These are phyloP conservation scores for Chalcosyrphus nemorum DNA, from an alignment of 2,888 invertebrate species.

Conservation along the genomic window DNA sequence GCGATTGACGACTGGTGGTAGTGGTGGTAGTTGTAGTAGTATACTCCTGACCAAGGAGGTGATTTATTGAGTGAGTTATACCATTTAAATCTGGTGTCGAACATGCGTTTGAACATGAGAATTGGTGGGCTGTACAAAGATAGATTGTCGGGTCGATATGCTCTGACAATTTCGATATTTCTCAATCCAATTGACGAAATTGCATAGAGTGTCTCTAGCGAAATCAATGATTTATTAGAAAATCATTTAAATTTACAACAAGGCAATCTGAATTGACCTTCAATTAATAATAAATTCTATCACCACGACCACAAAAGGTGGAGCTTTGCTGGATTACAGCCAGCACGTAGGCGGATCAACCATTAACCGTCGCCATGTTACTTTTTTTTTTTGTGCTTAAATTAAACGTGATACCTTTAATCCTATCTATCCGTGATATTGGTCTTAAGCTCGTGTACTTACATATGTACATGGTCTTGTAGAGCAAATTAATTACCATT, in stretches of 20 bases:
- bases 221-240: conserved; percentile 50
- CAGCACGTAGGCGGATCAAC: conserved; percentile 68
- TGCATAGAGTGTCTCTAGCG: no score
- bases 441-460: conserved; percentile 45
- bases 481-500: conserved; percentile 21
- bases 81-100: conserved; percentile 68
- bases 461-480: conserved; percentile 29
- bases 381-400: conserved; percentile 23
- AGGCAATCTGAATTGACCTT: conserved; percentile 56
- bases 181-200: conserved; percentile 68
- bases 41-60: conserved; percentile 54
- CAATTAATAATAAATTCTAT: conserved; percentile 57
- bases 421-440: conserved; percentile 62
- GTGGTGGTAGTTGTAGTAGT: not conserved
- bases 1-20: conserved; percentile 25
- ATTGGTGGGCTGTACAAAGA: conserved; percentile 48
- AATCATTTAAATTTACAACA: conserved; percentile 37
- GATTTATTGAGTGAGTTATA: conserved; percentile 71
- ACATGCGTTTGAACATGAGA: conserved; percentile 65
- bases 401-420: conserved; percentile 63
- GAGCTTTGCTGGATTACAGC: conserved; percentile 70
- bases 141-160: conserved; percentile 49
- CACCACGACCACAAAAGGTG: conserved; percentile 58
- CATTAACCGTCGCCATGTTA: conserved; percentile 62
- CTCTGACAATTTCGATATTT: conserved; percentile 61